Evolutionary conservation across 2,888 invertebrate species (phyloP).

Genomic region (Oxystoma pomonae): DNA sequence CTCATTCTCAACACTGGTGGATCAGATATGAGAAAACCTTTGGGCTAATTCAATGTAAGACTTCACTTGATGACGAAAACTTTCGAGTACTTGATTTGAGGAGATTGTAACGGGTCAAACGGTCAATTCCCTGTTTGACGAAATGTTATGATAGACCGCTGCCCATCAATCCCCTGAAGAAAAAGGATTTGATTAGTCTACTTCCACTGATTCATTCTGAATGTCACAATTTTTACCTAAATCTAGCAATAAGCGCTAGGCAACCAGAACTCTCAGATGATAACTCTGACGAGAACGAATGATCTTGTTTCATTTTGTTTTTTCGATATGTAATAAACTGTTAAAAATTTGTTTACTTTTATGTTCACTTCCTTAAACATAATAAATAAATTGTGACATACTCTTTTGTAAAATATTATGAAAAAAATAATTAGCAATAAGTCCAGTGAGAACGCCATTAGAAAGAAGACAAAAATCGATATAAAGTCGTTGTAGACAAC

Average conservation of each 20-base stretch:
- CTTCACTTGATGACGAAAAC: constrained; percentile 18
- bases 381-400: background rate
- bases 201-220: constrained; percentile 17
- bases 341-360: background rate
- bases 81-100: constrained; percentile 19
- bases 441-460: background rate
- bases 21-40: constrained; percentile 22
- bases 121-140: constrained; percentile 12
- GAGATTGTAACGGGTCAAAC: constrained; percentile 16
- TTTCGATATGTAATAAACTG: background rate
- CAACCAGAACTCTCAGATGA: background rate
- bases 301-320: background rate
- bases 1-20: too few relatives aligned
- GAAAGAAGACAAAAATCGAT: background rate
- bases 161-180: constrained; percentile 20
- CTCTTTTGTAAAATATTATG: too few relatives aligned
- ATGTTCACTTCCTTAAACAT: background rate
- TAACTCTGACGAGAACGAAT: background rate
- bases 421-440: background rate
- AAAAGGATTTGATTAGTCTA: too few relatives aligned
- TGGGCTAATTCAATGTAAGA: constrained; percentile 19
- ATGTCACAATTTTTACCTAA: background rate
- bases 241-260: background rate
- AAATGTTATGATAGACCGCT: constrained; percentile 16
- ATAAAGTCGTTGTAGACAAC: too few relatives aligned